Evolutionary conservation across 1,140 invertebrate species (phyloP), one percentile per base, ranked within the genome.

Genomic region (Drosophila oshimai): DNA sequence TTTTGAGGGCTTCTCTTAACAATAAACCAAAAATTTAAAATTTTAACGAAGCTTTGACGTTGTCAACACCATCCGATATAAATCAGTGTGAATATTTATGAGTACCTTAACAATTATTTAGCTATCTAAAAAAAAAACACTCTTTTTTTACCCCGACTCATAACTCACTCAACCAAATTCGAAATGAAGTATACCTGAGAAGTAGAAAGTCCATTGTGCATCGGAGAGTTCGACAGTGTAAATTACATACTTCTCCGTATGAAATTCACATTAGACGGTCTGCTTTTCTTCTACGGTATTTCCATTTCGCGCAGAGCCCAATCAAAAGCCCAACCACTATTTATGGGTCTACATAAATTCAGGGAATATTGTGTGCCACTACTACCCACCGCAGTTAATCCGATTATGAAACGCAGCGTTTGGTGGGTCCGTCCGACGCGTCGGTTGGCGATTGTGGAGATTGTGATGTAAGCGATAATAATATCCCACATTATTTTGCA

Each of bases 371-470:
- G 74, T 86, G 39, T 46, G 60, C 33, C 44, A 22, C 34, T 53
- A 12, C 22, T 88, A 88, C 83, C 83, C 76, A 87, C 83, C 83
- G 83, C 83, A 87, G 83, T 87, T 87, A 87, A 87, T 74, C 83
- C 50, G 83, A 81, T 87, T 87, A 87, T 77, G 69, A 88, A 87
- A 73, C 47, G 67, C 55, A 44, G 55, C 49, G 65, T 47, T 58
- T 31, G 51, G 51, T 20, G 67, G 67, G 2, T 41, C 13, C 60
- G 29, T 3, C 17, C 12, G 18, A 10, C 26, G 18, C 28, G 4
- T n/a, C 34, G 24, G 10, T 20, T 62, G 49, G 9, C 17, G 22
- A 44, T 50, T 17, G 28, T 47, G 41, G 31, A 22, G 49, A 57
- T 57, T 42, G 53, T 18, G 69, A 62, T 71, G 44, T 41, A 50